These are phyloP conservation scores for Poecilus cupreus DNA, from an alignment of 2,888 invertebrate genomes.

Conservation along the genomic window DNA sequence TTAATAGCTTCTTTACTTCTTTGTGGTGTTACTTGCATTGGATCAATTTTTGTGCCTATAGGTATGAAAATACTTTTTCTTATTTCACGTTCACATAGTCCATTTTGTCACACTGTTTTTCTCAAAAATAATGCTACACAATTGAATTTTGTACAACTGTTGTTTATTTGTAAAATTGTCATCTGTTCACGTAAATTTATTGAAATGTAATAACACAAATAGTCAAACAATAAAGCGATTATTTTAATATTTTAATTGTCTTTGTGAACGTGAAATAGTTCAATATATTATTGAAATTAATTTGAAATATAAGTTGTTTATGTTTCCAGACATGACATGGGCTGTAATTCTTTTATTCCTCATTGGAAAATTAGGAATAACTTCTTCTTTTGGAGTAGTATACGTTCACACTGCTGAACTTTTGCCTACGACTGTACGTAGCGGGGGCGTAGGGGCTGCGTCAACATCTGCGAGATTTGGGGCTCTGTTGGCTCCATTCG, in stretches of 20 bases:
- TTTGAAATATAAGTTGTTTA: too few relatives aligned
- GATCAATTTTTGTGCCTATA: conserved; percentile 75
- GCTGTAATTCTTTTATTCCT: conserved; percentile 76
- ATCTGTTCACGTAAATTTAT: too few relatives aligned
- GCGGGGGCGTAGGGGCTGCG: conserved; percentile 77
- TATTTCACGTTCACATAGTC: too few relatives aligned
- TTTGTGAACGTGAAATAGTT: too few relatives aligned
- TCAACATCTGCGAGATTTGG: conserved; percentile 77
- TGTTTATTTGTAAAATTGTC: neutral
- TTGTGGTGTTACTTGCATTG: conserved; percentile 75
- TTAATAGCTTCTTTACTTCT: conserved; percentile 75
- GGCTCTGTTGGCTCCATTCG: conserved; percentile 79
- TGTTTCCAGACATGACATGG: conserved; percentile 74
- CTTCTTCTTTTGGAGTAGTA: conserved; percentile 78
- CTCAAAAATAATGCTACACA: too few relatives aligned
- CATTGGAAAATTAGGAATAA: conserved; percentile 79
- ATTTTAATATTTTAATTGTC: too few relatives aligned
- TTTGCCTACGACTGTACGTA: conserved; percentile 75
- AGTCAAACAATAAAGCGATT: too few relatives aligned
- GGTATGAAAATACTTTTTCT: conserved; percentile 67
- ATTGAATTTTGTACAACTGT: too few relatives aligned
- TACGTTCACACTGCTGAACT: conserved; percentile 79
- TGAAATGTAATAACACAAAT: too few relatives aligned
- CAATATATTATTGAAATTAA: too few relatives aligned
- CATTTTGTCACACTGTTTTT: too few relatives aligned